A percentile compares a stretch with the other conserved stretches of the same genome.
Evolutionary conservation across 2,888 invertebrate species (phyloP).

Genomic region (Nyleta sp.): DNA sequence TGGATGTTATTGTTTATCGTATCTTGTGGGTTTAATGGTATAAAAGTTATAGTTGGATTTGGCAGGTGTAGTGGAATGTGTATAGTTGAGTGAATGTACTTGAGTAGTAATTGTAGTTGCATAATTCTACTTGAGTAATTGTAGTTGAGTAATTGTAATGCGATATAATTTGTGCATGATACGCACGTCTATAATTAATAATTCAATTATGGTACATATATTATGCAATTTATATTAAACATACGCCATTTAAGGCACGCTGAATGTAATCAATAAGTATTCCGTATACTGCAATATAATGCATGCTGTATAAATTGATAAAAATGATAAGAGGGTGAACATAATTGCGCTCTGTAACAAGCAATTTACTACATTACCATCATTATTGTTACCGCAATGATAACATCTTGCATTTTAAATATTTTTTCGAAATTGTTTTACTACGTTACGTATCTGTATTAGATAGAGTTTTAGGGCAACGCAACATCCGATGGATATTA

Average conservation of each 20-base stretch:
- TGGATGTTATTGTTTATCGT: too few species aligned
- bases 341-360: constrained; percentile 16
- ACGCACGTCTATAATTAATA: neutral
- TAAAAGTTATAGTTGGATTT: too few species aligned
- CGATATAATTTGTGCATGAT: neutral
- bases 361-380: constrained; percentile 19
- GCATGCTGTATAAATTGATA: constrained; percentile 9
- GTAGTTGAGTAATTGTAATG: too few species aligned
- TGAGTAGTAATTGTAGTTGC: too few species aligned
- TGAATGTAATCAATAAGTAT: neutral
- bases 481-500: too few species aligned
- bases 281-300: neutral
- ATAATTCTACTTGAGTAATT: too few species aligned
- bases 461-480: neutral
- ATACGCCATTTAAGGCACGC: too few species aligned
- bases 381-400: constrained; percentile 18
- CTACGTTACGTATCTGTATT: neutral
- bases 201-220: neutral
- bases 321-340: constrained; percentile 17
- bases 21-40: too few species aligned
- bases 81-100: too few species aligned
- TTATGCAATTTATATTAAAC: too few species aligned
- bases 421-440: constrained; percentile 4
- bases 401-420: constrained; percentile 1
- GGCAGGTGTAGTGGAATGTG: too few species aligned